Evolutionary conservation across 2,113 vertebrate species (phyloP).

Genomic region (Myotis yumanensis): DNA sequence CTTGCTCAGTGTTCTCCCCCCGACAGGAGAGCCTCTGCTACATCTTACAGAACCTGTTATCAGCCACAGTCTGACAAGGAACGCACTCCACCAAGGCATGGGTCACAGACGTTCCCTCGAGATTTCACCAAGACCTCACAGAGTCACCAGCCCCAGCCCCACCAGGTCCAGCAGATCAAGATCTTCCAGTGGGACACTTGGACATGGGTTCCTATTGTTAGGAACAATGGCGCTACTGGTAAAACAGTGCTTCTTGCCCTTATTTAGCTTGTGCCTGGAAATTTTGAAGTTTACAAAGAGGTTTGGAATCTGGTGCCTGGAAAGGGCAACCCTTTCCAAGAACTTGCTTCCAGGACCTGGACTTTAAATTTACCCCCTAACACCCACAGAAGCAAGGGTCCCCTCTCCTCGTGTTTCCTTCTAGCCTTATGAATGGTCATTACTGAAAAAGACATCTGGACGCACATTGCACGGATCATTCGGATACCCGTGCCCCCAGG

Average conservation of each 20-base stretch:
- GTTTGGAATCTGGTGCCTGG: background rate
- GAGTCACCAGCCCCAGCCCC: background rate
- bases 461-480: slow-evolving; percentile 26
- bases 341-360: background rate
- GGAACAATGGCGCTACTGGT: background rate
- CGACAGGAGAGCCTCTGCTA: background rate
- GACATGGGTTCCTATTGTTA: background rate
- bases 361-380: slow-evolving; percentile 15
- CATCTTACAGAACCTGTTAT: background rate
- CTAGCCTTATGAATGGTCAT: slow-evolving; percentile 59
- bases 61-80: background rate
- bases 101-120: fast-evolving
- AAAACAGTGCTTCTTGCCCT: background rate
- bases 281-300: background rate
- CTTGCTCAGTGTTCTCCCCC: too few relatives aligned
- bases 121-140: background rate
- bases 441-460: slow-evolving; percentile 63
- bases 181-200: background rate
- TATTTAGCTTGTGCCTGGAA: background rate
- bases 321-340: background rate
- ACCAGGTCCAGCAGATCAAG: background rate
- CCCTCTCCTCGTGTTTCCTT: slow-evolving; percentile 1
- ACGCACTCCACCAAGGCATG: fast-evolving
- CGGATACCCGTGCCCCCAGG: background rate
- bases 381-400: background rate